Conservation (phyloP, 2,797 vertebrate genomes). For the Alcedo atthis region DNA sequence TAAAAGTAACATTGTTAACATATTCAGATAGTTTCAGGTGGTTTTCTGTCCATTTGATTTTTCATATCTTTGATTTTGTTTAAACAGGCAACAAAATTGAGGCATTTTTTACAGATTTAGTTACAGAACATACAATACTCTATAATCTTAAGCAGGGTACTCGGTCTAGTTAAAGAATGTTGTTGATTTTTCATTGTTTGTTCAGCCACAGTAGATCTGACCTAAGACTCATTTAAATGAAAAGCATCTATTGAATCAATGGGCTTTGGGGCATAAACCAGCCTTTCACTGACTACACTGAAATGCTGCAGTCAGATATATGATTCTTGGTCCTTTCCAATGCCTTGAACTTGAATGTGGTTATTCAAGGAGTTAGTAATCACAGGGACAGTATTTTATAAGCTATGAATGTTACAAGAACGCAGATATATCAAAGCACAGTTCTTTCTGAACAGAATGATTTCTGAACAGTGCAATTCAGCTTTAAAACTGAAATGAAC, state of each 20-base stretch:
- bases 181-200: slow-evolving; percentile 13
- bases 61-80: slow-evolving; percentile 9
- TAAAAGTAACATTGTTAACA: background rate
- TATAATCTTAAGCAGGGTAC: slow-evolving; percentile 10
- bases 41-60: slow-evolving; percentile 5
- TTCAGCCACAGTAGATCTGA: background rate
- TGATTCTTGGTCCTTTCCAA: slow-evolving; percentile 25
- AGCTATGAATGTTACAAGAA: background rate
- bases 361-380: slow-evolving; percentile 35
- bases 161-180: background rate
- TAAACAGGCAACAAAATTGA: background rate
- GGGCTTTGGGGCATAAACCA: slow-evolving; percentile 30
- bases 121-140: background rate
- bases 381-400: slow-evolving; percentile 10
- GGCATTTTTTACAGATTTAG: background rate
- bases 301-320: background rate
- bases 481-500: background rate
- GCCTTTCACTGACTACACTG: slow-evolving; percentile 23
- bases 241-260: slow-evolving; percentile 30
- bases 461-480: background rate
- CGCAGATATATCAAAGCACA: background rate
- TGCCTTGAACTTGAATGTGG: slow-evolving; percentile 19
- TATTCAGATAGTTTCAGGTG: background rate
- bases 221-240: slow-evolving; percentile 30
- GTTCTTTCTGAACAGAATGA: background rate